phyloP scores from a whole-genome alignment of 2,888 invertebrate genomes.

The Cryptus armator region DNA sequence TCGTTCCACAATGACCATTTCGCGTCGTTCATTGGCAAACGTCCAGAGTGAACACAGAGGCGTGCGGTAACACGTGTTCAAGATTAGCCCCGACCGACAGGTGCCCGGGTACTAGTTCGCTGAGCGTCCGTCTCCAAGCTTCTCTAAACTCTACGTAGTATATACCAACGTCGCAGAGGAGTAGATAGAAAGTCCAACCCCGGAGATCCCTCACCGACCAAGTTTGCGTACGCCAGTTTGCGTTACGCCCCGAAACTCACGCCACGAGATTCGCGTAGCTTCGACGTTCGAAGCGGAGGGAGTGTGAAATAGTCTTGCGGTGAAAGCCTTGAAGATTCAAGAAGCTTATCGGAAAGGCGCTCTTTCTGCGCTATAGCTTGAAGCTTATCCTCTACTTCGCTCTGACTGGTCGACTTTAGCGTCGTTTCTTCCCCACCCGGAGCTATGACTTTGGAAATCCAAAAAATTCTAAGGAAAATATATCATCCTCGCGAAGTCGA shows the following conservation, averaged over 20 bases:
- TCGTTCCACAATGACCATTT: slow-evolving; percentile 51
- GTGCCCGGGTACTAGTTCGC: slow-evolving; percentile 76
- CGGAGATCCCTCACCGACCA: slow-evolving; percentile 44
- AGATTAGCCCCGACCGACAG: slow-evolving; percentile 83
- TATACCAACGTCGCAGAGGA: slow-evolving; percentile 11
- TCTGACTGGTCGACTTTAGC: slow-evolving; percentile 31
- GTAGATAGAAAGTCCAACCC: slow-evolving; percentile 26
- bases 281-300: slow-evolving; percentile 13
- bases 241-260: slow-evolving; percentile 52
- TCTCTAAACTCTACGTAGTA: slow-evolving; percentile 28
- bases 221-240: slow-evolving; percentile 59
- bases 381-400: slow-evolving; percentile 40
- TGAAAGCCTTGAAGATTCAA: slow-evolving; percentile 57
- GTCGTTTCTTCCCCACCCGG: slow-evolving; percentile 3
- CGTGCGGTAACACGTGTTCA: slow-evolving; percentile 82
- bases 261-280: slow-evolving; percentile 28
- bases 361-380: slow-evolving; percentile 19
- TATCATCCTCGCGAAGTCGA: slow-evolving; percentile 11
- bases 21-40: slow-evolving; percentile 54
- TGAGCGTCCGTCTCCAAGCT: slow-evolving; percentile 38
- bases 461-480: slow-evolving; percentile 16
- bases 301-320: slow-evolving; percentile 19
- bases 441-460: slow-evolving; percentile 4
- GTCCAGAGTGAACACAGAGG: slow-evolving; percentile 76
- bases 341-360: slow-evolving; percentile 59